A percentile compares a stretch with the other conserved stretches of the same genome.
phyloP scores from a whole-genome alignment of 2,797 vertebrate species.

The Spheniscus humboldti region DNA sequence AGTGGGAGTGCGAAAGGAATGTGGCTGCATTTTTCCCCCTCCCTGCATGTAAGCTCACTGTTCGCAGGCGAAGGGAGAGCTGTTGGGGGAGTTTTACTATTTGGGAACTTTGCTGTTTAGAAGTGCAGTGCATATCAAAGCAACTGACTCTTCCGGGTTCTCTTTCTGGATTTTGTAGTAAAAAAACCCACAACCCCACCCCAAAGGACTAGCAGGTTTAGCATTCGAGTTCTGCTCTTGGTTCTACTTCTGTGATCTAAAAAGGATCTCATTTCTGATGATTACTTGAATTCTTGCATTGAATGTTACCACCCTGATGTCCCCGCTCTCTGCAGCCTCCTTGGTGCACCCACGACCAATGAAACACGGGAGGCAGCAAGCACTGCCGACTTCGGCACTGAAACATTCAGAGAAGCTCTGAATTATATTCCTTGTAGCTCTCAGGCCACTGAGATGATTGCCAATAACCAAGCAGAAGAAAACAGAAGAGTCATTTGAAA shows the following conservation, averaged over 20 bases:
- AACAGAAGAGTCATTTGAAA: conserved; percentile 60
- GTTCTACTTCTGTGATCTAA: neutral
- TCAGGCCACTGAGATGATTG: conserved; percentile 10
- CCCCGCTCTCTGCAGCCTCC: neutral
- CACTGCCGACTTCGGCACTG: neutral
- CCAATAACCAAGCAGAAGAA: conserved; percentile 44
- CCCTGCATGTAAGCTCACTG: conserved; percentile 39
- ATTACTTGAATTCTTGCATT: neutral
- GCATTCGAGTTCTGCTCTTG: neutral
- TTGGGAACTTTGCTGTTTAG: neutral
- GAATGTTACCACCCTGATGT: neutral
- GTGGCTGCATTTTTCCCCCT: conserved; percentile 72
- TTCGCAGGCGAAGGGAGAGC: neutral
- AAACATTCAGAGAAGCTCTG: conserved; percentile 29
- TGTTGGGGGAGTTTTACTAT: neutral
- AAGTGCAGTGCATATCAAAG: neutral
- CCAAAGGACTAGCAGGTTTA: neutral
- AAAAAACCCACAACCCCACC: neutral
- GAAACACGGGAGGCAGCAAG: neutral
- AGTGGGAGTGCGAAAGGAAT: conserved; percentile 93
- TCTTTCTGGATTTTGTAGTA: neutral
- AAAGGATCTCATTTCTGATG: neutral
- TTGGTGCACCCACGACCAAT: neutral
- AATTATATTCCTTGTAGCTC: conserved; percentile 29
- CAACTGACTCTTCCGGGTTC: neutral